A percentile compares a stretch with the other conserved stretches of the same genome.
Evolutionary conservation across 2,888 invertebrate genomes (phyloP).

Genomic region (Zootermopsis nevadensis): DNA sequence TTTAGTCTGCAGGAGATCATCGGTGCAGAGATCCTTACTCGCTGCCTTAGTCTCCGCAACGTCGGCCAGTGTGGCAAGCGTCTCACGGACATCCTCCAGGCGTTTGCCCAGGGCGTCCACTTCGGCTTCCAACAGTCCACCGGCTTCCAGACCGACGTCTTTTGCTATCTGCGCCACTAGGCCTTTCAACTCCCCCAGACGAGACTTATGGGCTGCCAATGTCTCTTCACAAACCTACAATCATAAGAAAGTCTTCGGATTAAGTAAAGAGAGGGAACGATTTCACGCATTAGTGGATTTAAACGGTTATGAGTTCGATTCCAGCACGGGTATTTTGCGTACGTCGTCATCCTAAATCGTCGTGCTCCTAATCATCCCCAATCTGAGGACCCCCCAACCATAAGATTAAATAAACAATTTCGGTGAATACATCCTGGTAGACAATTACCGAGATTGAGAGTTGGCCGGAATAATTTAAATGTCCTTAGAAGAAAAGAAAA

Average conservation of each 20-base stretch:
- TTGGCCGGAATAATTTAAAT: too few species aligned
- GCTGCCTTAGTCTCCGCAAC: conserved; percentile 78
- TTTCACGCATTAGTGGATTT: too few species aligned
- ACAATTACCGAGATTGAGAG: too few species aligned
- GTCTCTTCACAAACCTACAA: conserved; percentile 80
- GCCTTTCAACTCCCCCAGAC: conserved; percentile 75
- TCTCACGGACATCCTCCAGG: conserved; percentile 80
- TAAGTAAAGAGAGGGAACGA: too few species aligned
- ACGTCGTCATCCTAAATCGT: too few species aligned
- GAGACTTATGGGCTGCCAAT: conserved; percentile 76
- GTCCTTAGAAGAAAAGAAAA: too few species aligned
- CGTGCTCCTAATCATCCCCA: too few species aligned
- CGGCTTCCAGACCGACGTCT: conserved; percentile 79
- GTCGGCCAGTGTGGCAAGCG: conserved; percentile 79
- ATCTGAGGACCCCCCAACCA: too few species aligned
- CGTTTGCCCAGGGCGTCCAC: conserved; percentile 80
- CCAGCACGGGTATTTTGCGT: too few species aligned
- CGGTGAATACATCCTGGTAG: too few species aligned
- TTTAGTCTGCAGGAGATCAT: conserved; percentile 70
- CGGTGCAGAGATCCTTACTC: conserved; percentile 57
- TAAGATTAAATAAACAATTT: too few species aligned
- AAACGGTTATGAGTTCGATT: too few species aligned
- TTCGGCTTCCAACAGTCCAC: conserved; percentile 76
- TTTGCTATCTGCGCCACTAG: conserved; percentile 82
- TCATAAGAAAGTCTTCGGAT: not conserved